Percentiles rank a stretch among this genome's conserved stretches.
These are phyloP conservation scores for Sinocyclocheilus maitianheensis DNA, from an alignment of 2,113 vertebrate genomes.

Conservation along the genomic window DNA sequence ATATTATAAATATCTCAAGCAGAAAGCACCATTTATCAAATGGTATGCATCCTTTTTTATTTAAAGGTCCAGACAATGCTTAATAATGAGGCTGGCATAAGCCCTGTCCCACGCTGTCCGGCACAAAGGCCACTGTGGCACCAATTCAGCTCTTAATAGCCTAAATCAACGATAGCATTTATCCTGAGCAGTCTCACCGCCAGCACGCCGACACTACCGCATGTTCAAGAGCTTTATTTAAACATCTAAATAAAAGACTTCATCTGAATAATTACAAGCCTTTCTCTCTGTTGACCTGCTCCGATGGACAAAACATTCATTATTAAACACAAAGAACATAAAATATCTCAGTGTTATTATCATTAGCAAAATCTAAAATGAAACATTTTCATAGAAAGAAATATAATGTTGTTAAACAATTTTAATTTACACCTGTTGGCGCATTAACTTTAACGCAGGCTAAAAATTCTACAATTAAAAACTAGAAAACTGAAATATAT, in stretches of 20 bases:
- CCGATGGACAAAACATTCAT: not conserved
- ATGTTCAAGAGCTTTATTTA: conserved; percentile 59
- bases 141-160: conserved; percentile 75
- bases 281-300: not conserved
- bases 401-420: too few relatives aligned
- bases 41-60: not conserved
- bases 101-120: conserved; percentile 35
- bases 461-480: not conserved
- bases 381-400: too few relatives aligned
- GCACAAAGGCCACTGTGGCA: conserved; percentile 52
- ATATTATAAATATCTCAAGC: not conserved
- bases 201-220: conserved; percentile 63
- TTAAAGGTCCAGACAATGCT: conserved; percentile 72
- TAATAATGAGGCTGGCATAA: conserved; percentile 74
- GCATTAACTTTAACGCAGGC: not conserved
- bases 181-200: conserved; percentile 61
- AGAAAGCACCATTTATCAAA: not conserved
- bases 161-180: conserved; percentile 74
- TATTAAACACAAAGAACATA: not conserved
- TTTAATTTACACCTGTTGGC: not conserved
- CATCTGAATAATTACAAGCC: conserved; percentile 26
- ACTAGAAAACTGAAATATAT: not conserved
- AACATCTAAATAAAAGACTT: conserved; percentile 70
- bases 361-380: too few relatives aligned
- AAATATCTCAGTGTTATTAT: too few relatives aligned